These are phyloP conservation scores for Acanthaster planci DNA, from an alignment of 35 echinoderm and acorn worm genomes.

Conservation along the genomic window DNA sequence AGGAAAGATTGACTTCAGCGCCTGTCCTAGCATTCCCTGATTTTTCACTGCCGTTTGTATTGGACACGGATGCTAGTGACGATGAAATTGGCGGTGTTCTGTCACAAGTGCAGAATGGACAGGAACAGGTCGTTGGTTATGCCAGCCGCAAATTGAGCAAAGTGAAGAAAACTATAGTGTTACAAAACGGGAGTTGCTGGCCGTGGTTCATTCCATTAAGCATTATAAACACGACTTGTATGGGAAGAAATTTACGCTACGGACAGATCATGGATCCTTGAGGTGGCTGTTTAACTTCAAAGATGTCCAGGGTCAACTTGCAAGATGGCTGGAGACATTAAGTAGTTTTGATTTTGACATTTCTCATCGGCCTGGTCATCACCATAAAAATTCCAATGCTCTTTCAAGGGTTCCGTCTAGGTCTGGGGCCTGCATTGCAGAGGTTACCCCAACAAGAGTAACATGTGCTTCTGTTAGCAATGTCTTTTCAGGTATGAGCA, in stretches of 20 bases:
- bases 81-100: slow-evolving; percentile 62
- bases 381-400: too few species aligned
- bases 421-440: too few species aligned
- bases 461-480: too few species aligned
- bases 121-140: slow-evolving; percentile 66
- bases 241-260: too few species aligned
- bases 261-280: too few species aligned
- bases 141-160: slow-evolving; percentile 49
- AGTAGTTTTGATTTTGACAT: not conserved
- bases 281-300: too few species aligned
- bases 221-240: too few species aligned
- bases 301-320: too few species aligned
- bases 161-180: slow-evolving; percentile 42
- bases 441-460: too few species aligned
- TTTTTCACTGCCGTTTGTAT: slow-evolving; percentile 41
- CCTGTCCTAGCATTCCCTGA: slow-evolving; percentile 67
- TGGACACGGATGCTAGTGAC: slow-evolving; percentile 71
- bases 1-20: slow-evolving; percentile 33
- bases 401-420: too few species aligned
- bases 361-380: not conserved
- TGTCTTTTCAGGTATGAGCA: too few species aligned
- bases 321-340: too few species aligned
- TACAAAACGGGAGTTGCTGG: slow-evolving; percentile 40
- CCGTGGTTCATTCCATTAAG: slow-evolving; percentile 15
- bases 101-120: slow-evolving; percentile 44